Evolutionary conservation across 2,888 invertebrate genomes (phyloP).

Genomic region (Phengaris alcon): DNA sequence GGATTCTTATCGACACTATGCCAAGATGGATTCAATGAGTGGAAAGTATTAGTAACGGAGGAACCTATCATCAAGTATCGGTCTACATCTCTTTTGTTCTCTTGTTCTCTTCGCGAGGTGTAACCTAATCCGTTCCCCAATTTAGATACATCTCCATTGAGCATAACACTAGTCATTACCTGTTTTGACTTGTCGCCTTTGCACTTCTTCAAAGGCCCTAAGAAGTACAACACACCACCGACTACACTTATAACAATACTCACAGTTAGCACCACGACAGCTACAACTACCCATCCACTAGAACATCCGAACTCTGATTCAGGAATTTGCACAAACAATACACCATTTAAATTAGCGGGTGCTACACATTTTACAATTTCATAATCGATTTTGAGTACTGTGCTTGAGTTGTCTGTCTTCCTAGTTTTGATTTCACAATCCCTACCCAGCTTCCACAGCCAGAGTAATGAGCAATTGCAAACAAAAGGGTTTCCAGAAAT

Average conservation of each 20-base stretch:
- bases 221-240: constrained; percentile 72
- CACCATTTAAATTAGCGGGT: constrained; percentile 76
- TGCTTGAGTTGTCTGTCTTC: constrained; percentile 59
- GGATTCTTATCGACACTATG: constrained; percentile 74
- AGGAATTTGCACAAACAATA: constrained; percentile 77
- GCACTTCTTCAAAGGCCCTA: constrained; percentile 75
- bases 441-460: constrained; percentile 87
- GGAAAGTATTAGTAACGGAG: constrained; percentile 74
- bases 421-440: constrained; percentile 65
- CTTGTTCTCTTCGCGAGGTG: constrained; percentile 70
- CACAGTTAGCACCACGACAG: constrained; percentile 73
- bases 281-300: constrained; percentile 80
- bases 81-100: constrained; percentile 72
- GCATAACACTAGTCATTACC: constrained; percentile 76
- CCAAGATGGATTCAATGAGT: constrained; percentile 75
- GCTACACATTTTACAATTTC: constrained; percentile 79
- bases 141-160: constrained; percentile 74
- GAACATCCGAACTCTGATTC: constrained; percentile 83
- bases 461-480: constrained; percentile 92
- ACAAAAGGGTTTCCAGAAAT: constrained; percentile 90
- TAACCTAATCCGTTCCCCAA: constrained; percentile 74
- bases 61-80: constrained; percentile 76
- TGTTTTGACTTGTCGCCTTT: constrained; percentile 76
- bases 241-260: constrained; percentile 76
- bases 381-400: constrained; percentile 76